phyloP scores from a whole-genome alignment of 2,888 invertebrate genomes.

The Cantharis lateralis region DNA sequence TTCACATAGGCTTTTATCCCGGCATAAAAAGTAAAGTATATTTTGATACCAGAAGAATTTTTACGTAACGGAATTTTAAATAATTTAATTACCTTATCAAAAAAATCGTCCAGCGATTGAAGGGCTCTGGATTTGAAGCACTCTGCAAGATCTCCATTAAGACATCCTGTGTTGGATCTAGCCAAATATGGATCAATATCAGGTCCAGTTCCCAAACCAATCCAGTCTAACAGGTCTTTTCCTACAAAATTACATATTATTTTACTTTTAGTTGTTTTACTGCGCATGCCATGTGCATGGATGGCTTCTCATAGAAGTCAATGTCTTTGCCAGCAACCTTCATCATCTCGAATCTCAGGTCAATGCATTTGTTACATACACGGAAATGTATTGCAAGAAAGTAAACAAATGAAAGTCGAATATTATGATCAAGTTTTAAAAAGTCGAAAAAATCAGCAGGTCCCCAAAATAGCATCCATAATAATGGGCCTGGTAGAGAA shows the following conservation, averaged over 20 bases:
- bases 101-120: conserved; percentile 77
- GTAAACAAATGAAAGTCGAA: neutral
- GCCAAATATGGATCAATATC: conserved; percentile 80
- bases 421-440: neutral
- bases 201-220: conserved; percentile 74
- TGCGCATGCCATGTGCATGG: neutral
- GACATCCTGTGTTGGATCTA: conserved; percentile 73
- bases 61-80: neutral
- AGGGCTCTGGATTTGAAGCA: conserved; percentile 84
- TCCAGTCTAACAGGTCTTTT: conserved; percentile 76
- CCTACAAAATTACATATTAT: conserved; percentile 49
- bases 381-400: neutral
- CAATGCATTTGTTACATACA: neutral
- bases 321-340: neutral
- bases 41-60: neutral
- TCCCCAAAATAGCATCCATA: too few species aligned
- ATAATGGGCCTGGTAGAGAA: too few species aligned
- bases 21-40: neutral
- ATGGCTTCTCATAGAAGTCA: neutral
- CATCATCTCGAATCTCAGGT: neutral
- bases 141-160: conserved; percentile 81
- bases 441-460: neutral
- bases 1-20: neutral
- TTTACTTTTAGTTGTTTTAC: neutral
- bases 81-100: conserved; percentile 61